A percentile compares a stretch with the other conserved stretches of the same genome.
Evolutionary conservation across 2,113 vertebrate species (phyloP).

Genomic region (Melanotaenia duboulayi): DNA sequence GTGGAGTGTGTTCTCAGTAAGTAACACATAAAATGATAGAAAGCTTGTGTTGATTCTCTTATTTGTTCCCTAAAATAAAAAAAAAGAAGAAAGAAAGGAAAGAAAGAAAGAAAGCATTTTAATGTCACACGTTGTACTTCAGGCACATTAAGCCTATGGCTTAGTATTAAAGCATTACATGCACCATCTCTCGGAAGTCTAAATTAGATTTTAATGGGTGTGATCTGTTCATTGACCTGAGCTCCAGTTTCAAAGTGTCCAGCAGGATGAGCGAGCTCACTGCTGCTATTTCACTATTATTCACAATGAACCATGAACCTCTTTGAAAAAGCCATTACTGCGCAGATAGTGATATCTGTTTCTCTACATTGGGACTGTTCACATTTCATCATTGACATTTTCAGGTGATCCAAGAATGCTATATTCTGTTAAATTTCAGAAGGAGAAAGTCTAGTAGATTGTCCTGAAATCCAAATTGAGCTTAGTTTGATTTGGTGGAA

Average conservation of each 20-base stretch:
- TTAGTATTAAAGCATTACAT: conserved; percentile 26
- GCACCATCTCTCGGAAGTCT: conserved; percentile 52
- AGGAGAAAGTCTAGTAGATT: conserved; percentile 1
- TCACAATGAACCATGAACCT: conserved; percentile 68
- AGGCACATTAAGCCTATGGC: background rate
- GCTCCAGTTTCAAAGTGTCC: conserved; percentile 56
- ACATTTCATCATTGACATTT: conserved; percentile 67
- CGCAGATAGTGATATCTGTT: conserved; percentile 57
- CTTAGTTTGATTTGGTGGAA: conserved; percentile 19
- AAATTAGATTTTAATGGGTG: conserved; percentile 42
- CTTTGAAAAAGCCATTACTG: conserved; percentile 66
- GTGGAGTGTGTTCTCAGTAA: background rate
- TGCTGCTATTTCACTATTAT: conserved; percentile 56
- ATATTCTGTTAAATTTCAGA: too few relatives aligned
- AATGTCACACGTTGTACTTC: conserved; percentile 5
- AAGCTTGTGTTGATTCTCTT: background rate
- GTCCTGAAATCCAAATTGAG: conserved; percentile 15
- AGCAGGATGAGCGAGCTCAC: conserved; percentile 54
- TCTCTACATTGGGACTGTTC: conserved; percentile 67
- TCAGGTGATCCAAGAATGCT: conserved; percentile 57
- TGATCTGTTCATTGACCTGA: conserved; percentile 42
- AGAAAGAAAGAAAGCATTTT: background rate
- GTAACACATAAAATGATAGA: background rate
- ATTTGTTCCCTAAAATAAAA: background rate
- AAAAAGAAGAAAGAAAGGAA: background rate